phyloP scores from a whole-genome alignment of 2,113 vertebrate species.

The Pipra filicauda region DNA sequence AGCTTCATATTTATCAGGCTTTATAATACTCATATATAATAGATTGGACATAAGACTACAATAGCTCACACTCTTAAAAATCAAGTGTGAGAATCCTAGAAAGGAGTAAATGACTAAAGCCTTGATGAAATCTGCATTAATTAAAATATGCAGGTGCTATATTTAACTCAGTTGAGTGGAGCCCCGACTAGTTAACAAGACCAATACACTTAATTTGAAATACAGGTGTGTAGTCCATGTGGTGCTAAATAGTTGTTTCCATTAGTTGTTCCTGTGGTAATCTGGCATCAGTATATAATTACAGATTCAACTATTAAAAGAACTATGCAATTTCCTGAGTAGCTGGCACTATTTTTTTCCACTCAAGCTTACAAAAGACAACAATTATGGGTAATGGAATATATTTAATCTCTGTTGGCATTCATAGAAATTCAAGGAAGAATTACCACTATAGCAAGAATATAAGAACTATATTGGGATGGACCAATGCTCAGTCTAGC shows the following conservation, averaged over 20 bases:
- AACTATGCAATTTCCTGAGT: background rate
- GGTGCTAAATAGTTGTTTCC: background rate
- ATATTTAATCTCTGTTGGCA: background rate
- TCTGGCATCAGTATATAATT: background rate
- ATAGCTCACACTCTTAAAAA: background rate
- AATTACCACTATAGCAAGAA: background rate
- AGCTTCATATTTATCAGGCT: slow-evolving; percentile 27
- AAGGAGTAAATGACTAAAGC: background rate
- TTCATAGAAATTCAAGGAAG: background rate
- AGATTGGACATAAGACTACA: background rate
- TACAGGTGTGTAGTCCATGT: background rate
- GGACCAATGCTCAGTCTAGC: background rate
- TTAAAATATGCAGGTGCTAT: background rate
- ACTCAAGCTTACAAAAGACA: background rate
- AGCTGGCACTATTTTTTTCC: background rate
- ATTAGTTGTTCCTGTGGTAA: background rate
- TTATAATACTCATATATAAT: background rate
- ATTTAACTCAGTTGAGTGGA: background rate
- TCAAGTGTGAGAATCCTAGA: background rate
- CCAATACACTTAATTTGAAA: background rate
- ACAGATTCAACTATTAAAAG: background rate
- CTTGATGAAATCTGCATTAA: background rate
- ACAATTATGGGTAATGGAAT: background rate
- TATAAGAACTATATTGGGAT: background rate
- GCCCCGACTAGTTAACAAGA: background rate